Conservation (phyloP, 2,113 vertebrate species). For the Penelope pileata region DNA sequence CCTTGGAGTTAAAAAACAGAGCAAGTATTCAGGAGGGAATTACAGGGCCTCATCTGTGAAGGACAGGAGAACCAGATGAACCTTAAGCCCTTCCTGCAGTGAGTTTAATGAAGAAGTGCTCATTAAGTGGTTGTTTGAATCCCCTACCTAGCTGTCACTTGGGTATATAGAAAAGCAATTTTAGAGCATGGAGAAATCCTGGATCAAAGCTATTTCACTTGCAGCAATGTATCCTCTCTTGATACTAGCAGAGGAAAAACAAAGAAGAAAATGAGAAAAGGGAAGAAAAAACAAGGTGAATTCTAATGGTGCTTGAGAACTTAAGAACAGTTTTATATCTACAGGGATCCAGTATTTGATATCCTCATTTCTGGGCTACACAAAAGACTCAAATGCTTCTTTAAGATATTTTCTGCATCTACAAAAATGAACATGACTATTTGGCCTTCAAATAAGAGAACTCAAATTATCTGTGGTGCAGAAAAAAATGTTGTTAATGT, state of each 20-base stretch:
- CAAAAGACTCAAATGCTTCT: background rate
- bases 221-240: background rate
- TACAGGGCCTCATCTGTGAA: background rate
- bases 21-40: background rate
- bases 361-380: background rate
- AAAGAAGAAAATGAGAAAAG: background rate
- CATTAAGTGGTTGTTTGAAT: background rate
- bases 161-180: background rate
- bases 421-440: background rate
- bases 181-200: background rate
- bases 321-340: background rate
- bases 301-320: background rate
- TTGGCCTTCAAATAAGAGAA: conserved; percentile 8
- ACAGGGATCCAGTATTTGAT: background rate
- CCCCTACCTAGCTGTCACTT: background rate
- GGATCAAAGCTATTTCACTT: conserved; percentile 42
- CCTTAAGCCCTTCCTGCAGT: background rate
- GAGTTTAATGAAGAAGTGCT: conserved; percentile 8
- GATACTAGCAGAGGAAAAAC: background rate
- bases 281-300: background rate
- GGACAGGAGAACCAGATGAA: background rate
- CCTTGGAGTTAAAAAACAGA: background rate
- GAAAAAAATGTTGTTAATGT: background rate
- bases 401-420: background rate
- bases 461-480: background rate